Base-by-base conservation (phyloP, 2,113 vertebrate species). In the Periophthalmodon schlosseri region DNA sequence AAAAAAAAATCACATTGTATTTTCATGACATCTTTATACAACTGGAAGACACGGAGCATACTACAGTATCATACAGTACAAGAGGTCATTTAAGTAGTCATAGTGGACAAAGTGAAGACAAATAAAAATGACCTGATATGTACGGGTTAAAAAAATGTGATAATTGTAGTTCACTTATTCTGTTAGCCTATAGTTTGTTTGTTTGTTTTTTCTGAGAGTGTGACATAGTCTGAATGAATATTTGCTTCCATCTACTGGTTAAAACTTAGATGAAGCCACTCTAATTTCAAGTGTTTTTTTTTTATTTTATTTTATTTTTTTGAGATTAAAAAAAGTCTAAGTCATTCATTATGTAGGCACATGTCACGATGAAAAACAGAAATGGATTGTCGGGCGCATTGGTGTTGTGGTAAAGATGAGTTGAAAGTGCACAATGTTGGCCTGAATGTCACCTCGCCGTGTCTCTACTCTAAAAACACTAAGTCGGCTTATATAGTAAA, bases 371-470 rank as follows among this genome's bases (percentile, higher is more conserved):
- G 36, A 39, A 39, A 39, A 39, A 39, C 5, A 39, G 36, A 39
- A 39, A 39, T 39, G 36, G 36, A 3, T 39, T 28, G 14, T 28
- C 21, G 24, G 57, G 23, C 21, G 60, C 24, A 24, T 14, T 5
- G 12, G 6, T 24, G 3, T 13, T 16, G 15, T 34, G 28, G 15
- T 14, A 39, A 14, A 61, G 44, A 47, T 44, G 6, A 64, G 5
- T 46, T 49, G 10, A 63, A 12, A 36, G 10, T 39, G 36, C 24
- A 68, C 2, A n/a, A 23, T 69, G 82, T 74, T 86, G 79, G 64
- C 2, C 70, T 83, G 69, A 86, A 89, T 83, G 87, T 83, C 81
- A 74, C 82, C 58, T 23, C 50, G 67, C 72, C 63, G 13, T 11
- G 39, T 34, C 33, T 12, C 33, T 12, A 24, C 65, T 69, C 63